phyloP scores from a whole-genome alignment of 30 jellyfish, hydroid and myxozoan genomes.

The Phacellophora camtschatica region DNA sequence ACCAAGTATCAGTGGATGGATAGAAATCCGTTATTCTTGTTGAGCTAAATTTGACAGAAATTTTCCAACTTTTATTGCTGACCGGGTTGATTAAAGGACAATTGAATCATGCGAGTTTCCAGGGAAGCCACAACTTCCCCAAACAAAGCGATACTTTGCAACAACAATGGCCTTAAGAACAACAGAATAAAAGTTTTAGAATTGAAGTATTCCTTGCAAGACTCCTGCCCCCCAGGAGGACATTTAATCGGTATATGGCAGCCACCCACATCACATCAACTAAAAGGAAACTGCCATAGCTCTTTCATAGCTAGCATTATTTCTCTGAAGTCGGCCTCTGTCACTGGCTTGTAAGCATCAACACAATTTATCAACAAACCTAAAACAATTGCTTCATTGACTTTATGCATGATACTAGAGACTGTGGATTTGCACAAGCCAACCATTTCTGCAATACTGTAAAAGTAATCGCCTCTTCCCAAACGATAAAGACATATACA shows the following conservation, averaged over 20 bases:
- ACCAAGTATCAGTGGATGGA: constrained; percentile 34
- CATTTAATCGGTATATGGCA: constrained; percentile 57
- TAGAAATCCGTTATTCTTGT: not conserved
- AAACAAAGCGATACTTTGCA: constrained; percentile 14
- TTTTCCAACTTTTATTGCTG: not conserved
- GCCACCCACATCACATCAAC: constrained; percentile 49
- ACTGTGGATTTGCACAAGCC: constrained; percentile 50
- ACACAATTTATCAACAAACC: constrained; percentile 24
- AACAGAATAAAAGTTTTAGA: constrained; percentile 36
- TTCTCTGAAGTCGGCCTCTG: not conserved
- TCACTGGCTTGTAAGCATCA: not conserved
- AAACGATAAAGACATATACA: constrained; percentile 46
- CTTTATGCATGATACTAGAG: constrained; percentile 23
- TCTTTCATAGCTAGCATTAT: constrained; percentile 22
- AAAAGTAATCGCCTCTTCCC: constrained; percentile 53
- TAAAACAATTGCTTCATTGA: constrained; percentile 7
- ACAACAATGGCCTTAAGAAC: constrained; percentile 49
- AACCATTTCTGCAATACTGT: constrained; percentile 48
- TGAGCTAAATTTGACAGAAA: not conserved
- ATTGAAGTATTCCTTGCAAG: constrained; percentile 46
- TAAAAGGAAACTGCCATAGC: constrained; percentile 57
- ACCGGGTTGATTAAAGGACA: constrained; percentile 8
- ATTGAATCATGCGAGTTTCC: constrained; percentile 66
- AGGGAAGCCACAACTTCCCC: constrained; percentile 71
- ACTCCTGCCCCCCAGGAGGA: constrained; percentile 56